These are phyloP conservation scores for Cynoglossus semilaevis DNA, from an alignment of 2,113 vertebrate genomes.

Conservation along the genomic window DNA sequence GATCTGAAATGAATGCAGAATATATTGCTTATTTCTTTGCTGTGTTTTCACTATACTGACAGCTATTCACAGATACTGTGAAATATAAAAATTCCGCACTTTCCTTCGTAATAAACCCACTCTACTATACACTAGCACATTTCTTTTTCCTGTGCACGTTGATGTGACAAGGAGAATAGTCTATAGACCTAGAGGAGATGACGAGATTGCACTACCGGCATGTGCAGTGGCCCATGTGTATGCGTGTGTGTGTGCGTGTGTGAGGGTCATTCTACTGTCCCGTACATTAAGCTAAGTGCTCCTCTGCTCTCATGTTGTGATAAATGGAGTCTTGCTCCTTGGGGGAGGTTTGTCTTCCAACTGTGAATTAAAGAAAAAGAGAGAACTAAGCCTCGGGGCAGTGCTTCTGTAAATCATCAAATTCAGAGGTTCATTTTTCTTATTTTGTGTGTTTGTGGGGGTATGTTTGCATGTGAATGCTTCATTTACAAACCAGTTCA, in stretches of 20 bases:
- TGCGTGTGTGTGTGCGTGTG: not conserved
- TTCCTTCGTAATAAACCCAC: too few species aligned
- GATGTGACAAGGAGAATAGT: constrained; percentile 14
- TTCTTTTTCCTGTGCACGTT: constrained; percentile 15
- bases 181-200: not conserved
- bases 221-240: constrained; percentile 13
- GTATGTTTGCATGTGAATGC: constrained; percentile 10
- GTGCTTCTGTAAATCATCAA: constrained; percentile 65
- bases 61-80: too few species aligned
- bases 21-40: too few species aligned
- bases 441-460: constrained; percentile 27
- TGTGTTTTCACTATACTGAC: too few species aligned
- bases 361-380: constrained; percentile 61
- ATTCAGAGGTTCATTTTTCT: constrained; percentile 55
- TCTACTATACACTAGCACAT: constrained; percentile 6
- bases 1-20: too few species aligned
- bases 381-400: constrained; percentile 57
- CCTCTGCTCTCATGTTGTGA: constrained; percentile 65
- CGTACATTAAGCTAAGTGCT: constrained; percentile 81
- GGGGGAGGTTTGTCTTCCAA: constrained; percentile 44
- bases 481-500: constrained; percentile 26
- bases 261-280: constrained; percentile 56
- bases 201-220: constrained; percentile 5
- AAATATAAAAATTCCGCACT: too few species aligned
- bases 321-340: constrained; percentile 68